These are phyloP conservation scores for Tapera naevia DNA, from an alignment of 2,797 vertebrate genomes.

Conservation along the genomic window DNA sequence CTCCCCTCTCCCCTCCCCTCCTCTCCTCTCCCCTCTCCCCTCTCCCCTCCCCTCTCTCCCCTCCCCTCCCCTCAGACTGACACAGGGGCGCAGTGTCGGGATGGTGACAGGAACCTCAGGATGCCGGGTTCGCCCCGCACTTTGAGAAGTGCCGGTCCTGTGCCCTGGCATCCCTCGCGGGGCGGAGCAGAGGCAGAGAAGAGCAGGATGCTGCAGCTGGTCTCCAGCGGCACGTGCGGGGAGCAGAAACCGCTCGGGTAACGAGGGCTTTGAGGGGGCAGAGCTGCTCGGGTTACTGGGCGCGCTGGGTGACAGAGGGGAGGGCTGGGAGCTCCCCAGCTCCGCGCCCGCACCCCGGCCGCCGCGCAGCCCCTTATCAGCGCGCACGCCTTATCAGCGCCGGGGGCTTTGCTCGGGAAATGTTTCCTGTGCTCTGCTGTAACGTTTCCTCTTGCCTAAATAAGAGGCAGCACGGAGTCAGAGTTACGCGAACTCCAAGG, in stretches of 20 bases:
- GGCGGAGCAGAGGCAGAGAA: no score
- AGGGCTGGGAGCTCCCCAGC: background rate
- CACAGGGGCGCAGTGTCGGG: rapidly evolving
- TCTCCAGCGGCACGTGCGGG: background rate
- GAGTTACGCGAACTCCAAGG: background rate
- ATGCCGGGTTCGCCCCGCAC: background rate
- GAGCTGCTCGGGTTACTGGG: background rate
- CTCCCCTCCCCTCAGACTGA: no score
- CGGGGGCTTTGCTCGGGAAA: background rate
- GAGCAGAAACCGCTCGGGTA: background rate
- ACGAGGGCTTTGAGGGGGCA: background rate
- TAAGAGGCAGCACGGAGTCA: background rate
- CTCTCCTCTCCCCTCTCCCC: no score
- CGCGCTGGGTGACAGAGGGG: rapidly evolving
- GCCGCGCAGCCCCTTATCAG: no score
- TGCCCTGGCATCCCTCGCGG: rapidly evolving
- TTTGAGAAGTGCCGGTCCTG: background rate
- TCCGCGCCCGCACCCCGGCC: rapidly evolving
- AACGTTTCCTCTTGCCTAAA: background rate
- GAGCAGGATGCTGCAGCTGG: background rate
- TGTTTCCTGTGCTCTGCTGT: background rate
- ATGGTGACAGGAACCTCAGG: background rate
- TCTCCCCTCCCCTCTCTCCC: no score
- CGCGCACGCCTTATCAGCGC: background rate
- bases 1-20: no score